These are phyloP conservation scores for Sclerurus mexicanus DNA, from an alignment of 2,113 vertebrate genomes.

Conservation along the genomic window DNA sequence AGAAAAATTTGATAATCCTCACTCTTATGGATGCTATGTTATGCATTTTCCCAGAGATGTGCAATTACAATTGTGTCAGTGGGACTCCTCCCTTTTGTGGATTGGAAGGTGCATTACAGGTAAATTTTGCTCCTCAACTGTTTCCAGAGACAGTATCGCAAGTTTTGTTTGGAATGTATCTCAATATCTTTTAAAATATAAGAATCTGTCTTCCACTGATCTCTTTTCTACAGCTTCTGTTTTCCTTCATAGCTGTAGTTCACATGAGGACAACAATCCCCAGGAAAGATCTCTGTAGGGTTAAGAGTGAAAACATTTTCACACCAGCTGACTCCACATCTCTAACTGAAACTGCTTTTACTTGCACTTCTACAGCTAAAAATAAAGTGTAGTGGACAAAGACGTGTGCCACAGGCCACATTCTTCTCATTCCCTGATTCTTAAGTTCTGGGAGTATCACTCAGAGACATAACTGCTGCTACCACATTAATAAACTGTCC, in stretches of 20 bases:
- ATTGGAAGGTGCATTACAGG: background rate
- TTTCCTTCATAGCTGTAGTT: background rate
- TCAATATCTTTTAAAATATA: background rate
- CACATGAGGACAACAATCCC: background rate
- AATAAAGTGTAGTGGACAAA: background rate
- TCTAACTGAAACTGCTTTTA: background rate
- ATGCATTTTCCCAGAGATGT: background rate
- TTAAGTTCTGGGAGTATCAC: background rate
- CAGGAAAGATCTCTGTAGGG: background rate
- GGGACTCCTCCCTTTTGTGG: background rate
- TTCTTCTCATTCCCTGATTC: background rate
- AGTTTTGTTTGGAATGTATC: background rate
- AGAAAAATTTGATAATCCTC: background rate
- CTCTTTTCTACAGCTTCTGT: background rate
- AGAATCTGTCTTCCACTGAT: background rate
- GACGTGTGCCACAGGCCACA: background rate
- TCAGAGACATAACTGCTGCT: background rate
- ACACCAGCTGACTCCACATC: background rate
- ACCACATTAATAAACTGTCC: background rate
- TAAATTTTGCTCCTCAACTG: background rate
- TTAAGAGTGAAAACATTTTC: background rate
- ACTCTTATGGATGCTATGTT: background rate
- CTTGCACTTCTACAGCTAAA: background rate
- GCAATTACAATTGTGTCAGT: background rate
- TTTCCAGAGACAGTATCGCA: background rate